These are phyloP conservation scores for Drosophila suzukii DNA, from an alignment of 1,140 invertebrate genomes.

Conservation along the genomic window DNA sequence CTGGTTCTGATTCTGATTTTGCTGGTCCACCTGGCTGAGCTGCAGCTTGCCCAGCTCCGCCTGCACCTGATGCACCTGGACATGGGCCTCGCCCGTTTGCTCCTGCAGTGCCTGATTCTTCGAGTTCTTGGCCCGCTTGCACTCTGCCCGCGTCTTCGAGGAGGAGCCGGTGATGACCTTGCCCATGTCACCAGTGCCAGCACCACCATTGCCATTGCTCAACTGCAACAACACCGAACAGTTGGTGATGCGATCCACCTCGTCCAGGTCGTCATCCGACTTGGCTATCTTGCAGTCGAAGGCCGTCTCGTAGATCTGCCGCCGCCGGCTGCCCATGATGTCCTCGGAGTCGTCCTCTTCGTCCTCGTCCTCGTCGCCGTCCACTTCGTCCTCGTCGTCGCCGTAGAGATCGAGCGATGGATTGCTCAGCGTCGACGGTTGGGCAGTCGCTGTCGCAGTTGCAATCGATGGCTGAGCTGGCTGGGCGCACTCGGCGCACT, in stretches of 20 bases:
- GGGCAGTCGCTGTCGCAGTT: not conserved
- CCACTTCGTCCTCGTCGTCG: slow-evolving; percentile 27
- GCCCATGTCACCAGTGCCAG: not conserved
- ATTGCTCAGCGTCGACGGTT: slow-evolving; percentile 24
- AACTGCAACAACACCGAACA: slow-evolving; percentile 89
- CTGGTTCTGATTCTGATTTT: slow-evolving; percentile 68
- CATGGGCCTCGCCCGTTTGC: slow-evolving; percentile 49
- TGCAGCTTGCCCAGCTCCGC: slow-evolving; percentile 86
- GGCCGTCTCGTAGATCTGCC: slow-evolving; percentile 94
- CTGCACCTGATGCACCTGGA: slow-evolving; percentile 81
- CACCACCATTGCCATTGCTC: slow-evolving; percentile 80
- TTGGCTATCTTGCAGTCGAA: slow-evolving; percentile 94
- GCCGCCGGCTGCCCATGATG: slow-evolving; percentile 84
- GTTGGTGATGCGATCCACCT: slow-evolving; percentile 92
- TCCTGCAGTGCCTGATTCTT: slow-evolving; percentile 82
- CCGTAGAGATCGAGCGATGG: slow-evolving; percentile 42
- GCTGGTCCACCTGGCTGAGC: slow-evolving; percentile 59
- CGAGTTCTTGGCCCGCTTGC: slow-evolving; percentile 78
- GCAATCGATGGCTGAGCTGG: slow-evolving; percentile 25
- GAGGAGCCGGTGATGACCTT: slow-evolving; percentile 1
- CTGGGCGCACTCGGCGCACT: slow-evolving; percentile 85
- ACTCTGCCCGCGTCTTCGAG: slow-evolving; percentile 68
- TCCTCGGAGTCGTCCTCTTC: slow-evolving; percentile 54
- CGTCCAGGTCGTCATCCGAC: slow-evolving; percentile 92
- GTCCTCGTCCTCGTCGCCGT: slow-evolving; percentile 24